Evolutionary conservation across 2,113 vertebrate genomes (phyloP).

Genomic region (Girardinichthys multiradiatus): DNA sequence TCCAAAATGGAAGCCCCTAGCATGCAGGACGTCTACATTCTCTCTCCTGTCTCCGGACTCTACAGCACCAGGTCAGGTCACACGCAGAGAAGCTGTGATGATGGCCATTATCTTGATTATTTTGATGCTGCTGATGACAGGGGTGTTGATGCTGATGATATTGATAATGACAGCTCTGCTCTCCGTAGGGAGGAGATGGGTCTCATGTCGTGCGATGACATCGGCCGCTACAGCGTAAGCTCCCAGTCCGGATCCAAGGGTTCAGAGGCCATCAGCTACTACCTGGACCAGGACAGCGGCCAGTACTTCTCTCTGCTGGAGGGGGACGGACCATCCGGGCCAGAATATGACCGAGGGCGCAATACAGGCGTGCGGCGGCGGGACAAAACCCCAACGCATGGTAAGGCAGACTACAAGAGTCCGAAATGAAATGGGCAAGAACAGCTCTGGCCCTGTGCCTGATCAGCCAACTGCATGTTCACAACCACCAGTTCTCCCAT

Average conservation of each 20-base stretch:
- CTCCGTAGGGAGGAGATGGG: slow-evolving; percentile 86
- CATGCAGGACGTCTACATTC: slow-evolving; percentile 89
- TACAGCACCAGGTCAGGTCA: slow-evolving; percentile 85
- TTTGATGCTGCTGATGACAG: slow-evolving; percentile 11
- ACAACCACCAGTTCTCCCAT: slow-evolving; percentile 30
- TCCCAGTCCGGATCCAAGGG: slow-evolving; percentile 85
- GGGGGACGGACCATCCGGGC: slow-evolving; percentile 75
- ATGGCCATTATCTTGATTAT: slow-evolving; percentile 26
- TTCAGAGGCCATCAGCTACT: slow-evolving; percentile 86
- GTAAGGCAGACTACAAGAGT: slow-evolving; percentile 63
- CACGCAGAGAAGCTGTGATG: slow-evolving; percentile 23
- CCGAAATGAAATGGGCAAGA: slow-evolving; percentile 2
- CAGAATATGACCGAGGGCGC: slow-evolving; percentile 84
- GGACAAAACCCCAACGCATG: slow-evolving; percentile 89
- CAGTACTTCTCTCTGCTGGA: slow-evolving; percentile 86
- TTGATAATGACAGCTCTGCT: slow-evolving; percentile 41
- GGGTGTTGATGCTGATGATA: slow-evolving; percentile 18
- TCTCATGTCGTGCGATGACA: slow-evolving; percentile 85
- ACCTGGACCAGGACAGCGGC: slow-evolving; percentile 85
- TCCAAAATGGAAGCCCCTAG: slow-evolving; percentile 85
- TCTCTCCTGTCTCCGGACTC: slow-evolving; percentile 87
- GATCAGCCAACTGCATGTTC: slow-evolving; percentile 36
- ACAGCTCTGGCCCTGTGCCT: neutral
- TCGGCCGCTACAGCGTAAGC: slow-evolving; percentile 85
- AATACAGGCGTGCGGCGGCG: slow-evolving; percentile 86